phyloP scores from a whole-genome alignment of 2,888 invertebrate species.

The Cylindroiulus punctatus region DNA sequence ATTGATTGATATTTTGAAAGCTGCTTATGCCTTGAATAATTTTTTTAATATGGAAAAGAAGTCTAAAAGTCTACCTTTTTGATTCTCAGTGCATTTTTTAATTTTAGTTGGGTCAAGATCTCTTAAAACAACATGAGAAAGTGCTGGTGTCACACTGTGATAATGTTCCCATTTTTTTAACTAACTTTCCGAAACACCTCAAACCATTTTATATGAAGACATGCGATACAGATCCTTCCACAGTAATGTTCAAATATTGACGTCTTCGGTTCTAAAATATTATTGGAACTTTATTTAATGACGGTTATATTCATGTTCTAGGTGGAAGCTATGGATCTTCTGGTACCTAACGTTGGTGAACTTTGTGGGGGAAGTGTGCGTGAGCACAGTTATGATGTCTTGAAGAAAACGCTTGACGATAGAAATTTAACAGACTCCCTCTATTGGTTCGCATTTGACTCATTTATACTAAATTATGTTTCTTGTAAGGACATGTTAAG shows the following conservation, averaged over 20 bases:
- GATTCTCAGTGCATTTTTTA: slow-evolving; percentile 61
- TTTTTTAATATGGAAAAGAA: no score
- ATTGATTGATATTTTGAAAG: neutral
- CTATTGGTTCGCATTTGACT: neutral
- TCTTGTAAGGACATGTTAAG: no score
- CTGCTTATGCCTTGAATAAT: neutral
- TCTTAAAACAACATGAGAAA: slow-evolving; percentile 91
- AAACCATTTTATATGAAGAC: slow-evolving; percentile 97
- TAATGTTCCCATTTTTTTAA: slow-evolving; percentile 83
- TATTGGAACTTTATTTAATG: neutral
- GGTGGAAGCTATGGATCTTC: slow-evolving; percentile 78
- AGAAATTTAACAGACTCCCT: slow-evolving; percentile 66
- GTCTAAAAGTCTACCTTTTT: no score
- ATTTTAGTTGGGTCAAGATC: slow-evolving; percentile 71
- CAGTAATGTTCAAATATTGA: slow-evolving; percentile 69
- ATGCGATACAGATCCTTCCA: slow-evolving; percentile 70
- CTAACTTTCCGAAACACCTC: slow-evolving; percentile 85
- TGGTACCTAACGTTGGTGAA: slow-evolving; percentile 91
- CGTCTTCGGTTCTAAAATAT: neutral
- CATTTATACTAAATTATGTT: no score
- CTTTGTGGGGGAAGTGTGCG: slow-evolving; percentile 94
- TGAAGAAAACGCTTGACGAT: slow-evolving; percentile 64
- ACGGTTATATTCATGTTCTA: slow-evolving; percentile 58
- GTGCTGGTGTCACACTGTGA: slow-evolving; percentile 79
- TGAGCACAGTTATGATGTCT: slow-evolving; percentile 77